These are phyloP conservation scores for fruit fly (Drosophila melanogaster) DNA, from an alignment of 1,140 invertebrate species.

Conservation along the genomic window Release_6_plus_ISO1_MT NT_033777.3:11619001-11619500, in stretches of 20 bases:
- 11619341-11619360: conserved; percentile 10
- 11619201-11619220: conserved; percentile 36
- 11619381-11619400: conserved; percentile 22
- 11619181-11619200: conserved; percentile 9
- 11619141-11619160: conserved; percentile 34
- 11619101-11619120: conserved; percentile 48
- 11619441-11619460: conserved; percentile 1
- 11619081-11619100: conserved; percentile 28
- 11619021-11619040: conserved; percentile 23
- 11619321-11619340: conserved; percentile 54
- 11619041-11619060: background rate
- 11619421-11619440: conserved; percentile 25
- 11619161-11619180: background rate
- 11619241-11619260: conserved; percentile 30
- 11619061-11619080: background rate
- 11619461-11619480: conserved; percentile 10
- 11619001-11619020: conserved; percentile 31
- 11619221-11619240: conserved; percentile 31
- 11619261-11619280: conserved; percentile 10
- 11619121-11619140: conserved; percentile 44
- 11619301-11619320: conserved; percentile 68
- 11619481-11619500: conserved; percentile 37
- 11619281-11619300: conserved; percentile 67
- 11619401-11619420: conserved; percentile 8
- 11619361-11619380: background rate